A percentile compares a stretch with the other conserved stretches of the same genome.
Evolutionary conservation across 2,113 vertebrate species (phyloP).

Genomic region (Percopsis transmontana): DNA sequence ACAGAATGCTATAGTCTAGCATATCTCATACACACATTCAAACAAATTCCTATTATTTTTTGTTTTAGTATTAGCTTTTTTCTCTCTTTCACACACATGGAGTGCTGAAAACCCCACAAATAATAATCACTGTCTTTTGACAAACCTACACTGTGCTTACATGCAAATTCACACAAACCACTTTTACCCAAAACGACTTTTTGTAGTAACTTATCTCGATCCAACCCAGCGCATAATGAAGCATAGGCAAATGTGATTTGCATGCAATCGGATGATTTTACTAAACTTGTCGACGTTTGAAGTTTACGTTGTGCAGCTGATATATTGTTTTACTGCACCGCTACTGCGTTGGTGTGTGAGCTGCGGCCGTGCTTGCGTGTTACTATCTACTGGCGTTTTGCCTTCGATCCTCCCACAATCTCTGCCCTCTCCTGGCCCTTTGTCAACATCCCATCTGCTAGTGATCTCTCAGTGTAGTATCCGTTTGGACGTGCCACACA

Average conservation of each 20-base stretch:
- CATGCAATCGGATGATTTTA: slow-evolving; percentile 12
- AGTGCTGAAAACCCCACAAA: no score
- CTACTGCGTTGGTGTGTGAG: slow-evolving; percentile 11
- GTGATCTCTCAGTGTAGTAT: slow-evolving; percentile 11
- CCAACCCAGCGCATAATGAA: slow-evolving; percentile 5
- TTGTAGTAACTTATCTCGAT: background rate
- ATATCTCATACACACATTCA: slow-evolving; percentile 3
- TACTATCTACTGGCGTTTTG: slow-evolving; percentile 22
- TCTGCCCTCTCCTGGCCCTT: slow-evolving; percentile 36
- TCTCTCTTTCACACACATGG: no score
- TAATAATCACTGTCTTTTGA: no score
- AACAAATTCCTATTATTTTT: background rate
- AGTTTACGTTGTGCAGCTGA: slow-evolving; percentile 6
- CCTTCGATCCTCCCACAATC: slow-evolving; percentile 59
- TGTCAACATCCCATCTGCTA: slow-evolving; percentile 34
- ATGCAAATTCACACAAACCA: no score
- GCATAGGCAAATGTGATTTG: slow-evolving; percentile 12
- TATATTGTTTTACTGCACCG: slow-evolving; percentile 9
- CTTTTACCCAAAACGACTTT: no score
- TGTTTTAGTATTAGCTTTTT: no score
- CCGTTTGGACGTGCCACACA: background rate
- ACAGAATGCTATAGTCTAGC: background rate
- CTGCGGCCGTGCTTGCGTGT: slow-evolving; percentile 28
- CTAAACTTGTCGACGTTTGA: slow-evolving; percentile 1
- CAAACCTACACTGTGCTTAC: no score